phyloP scores from a whole-genome alignment of 2,888 invertebrate species.

The Criorhina ranunculi region DNA sequence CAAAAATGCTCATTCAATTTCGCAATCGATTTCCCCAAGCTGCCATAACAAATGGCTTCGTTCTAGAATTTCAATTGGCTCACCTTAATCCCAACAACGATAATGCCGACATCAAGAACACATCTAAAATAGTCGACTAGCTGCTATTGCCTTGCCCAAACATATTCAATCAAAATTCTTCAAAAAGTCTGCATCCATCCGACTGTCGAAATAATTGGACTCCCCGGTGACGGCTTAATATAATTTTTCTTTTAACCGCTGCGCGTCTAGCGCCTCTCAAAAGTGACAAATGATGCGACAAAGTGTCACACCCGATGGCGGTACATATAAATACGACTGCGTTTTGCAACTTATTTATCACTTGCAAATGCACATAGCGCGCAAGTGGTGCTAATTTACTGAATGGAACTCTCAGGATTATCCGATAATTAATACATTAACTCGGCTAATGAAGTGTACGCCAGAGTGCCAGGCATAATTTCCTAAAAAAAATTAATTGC shows the following conservation, averaged over 20 bases:
- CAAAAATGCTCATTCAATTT: too few relatives aligned
- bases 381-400: slow-evolving; percentile 62
- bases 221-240: slow-evolving; percentile 69
- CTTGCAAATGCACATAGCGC: slow-evolving; percentile 15
- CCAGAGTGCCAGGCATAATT: slow-evolving; percentile 39
- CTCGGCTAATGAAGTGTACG: slow-evolving; percentile 67
- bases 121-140: not conserved
- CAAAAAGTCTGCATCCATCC: slow-evolving; percentile 41
- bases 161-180: slow-evolving; percentile 74
- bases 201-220: slow-evolving; percentile 74
- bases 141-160: slow-evolving; percentile 37
- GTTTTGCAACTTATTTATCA: slow-evolving; percentile 61
- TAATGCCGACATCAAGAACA: slow-evolving; percentile 35
- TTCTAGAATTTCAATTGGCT: slow-evolving; percentile 48
- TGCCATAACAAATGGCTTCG: slow-evolving; percentile 23
- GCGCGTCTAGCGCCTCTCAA: slow-evolving; percentile 29
- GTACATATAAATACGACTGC: slow-evolving; percentile 25
- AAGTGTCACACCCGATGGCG: slow-evolving; percentile 65
- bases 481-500: slow-evolving; percentile 44
- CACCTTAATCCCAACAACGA: slow-evolving; percentile 44
- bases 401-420: slow-evolving; percentile 73
- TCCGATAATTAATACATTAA: slow-evolving; percentile 75
- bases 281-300: slow-evolving; percentile 75
- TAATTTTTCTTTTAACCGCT: not conserved
- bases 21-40: slow-evolving; percentile 44